These are phyloP conservation scores for Vannuccia rotundouncinata DNA, from an alignment of 2,888 invertebrate genomes.

Conservation along the genomic window DNA sequence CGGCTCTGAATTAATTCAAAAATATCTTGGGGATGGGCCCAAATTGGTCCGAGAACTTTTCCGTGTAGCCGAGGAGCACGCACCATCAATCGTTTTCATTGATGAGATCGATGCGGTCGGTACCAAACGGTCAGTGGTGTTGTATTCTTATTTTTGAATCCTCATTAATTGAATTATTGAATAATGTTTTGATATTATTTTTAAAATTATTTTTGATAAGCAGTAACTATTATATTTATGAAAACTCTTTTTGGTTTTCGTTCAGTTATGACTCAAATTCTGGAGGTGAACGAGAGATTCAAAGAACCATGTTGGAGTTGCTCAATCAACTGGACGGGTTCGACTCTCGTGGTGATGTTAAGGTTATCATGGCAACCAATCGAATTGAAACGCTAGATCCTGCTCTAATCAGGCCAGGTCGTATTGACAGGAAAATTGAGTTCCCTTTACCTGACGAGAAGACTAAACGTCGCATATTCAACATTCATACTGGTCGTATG, in stretches of 20 bases:
- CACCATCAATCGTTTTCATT: constrained; percentile 97
- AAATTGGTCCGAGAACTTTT: constrained; percentile 94
- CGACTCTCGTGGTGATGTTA: constrained; percentile 89
- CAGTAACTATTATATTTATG: no score
- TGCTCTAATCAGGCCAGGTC: constrained; percentile 91
- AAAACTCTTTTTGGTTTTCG: constrained; percentile 31
- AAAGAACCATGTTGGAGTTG: constrained; percentile 96
- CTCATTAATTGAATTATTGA: no score
- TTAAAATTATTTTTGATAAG: no score
- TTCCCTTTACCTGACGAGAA: constrained; percentile 98
- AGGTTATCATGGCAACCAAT: constrained; percentile 61
- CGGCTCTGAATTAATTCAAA: constrained; percentile 97
- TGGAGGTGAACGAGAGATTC: constrained; percentile 97
- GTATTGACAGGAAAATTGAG: constrained; percentile 98
- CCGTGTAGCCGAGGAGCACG: constrained; percentile 97
- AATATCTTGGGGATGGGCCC: constrained; percentile 97
- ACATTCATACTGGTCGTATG: constrained; percentile 98
- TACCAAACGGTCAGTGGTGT: constrained; percentile 72
- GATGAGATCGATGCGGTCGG: constrained; percentile 99
- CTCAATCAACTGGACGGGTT: constrained; percentile 96
- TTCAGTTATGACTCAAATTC: constrained; percentile 90
- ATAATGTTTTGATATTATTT: no score
- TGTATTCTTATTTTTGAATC: no score
- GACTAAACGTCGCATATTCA: constrained; percentile 82
- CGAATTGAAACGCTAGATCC: constrained; percentile 97